Evolutionary conservation across 2,888 invertebrate genomes (phyloP).

Genomic region (Fabriciana adippe): DNA sequence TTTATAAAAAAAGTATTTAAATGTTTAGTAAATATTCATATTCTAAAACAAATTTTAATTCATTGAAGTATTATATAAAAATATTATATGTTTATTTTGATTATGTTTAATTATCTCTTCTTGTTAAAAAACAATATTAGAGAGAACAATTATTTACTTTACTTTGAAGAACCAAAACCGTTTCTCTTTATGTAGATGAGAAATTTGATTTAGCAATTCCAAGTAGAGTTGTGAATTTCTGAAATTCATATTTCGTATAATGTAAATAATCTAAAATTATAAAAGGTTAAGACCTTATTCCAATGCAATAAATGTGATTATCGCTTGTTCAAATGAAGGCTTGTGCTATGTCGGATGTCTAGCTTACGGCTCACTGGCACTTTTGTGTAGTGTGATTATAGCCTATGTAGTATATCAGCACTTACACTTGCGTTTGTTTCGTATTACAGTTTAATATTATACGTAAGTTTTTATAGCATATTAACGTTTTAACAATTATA

Average conservation of each 20-base stretch:
- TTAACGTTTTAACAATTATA: no score
- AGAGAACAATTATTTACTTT: no score
- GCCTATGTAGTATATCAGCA: not conserved
- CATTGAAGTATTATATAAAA: no score
- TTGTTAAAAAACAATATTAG: no score
- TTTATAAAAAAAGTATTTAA: no score
- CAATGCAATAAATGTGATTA: slow-evolving; percentile 4
- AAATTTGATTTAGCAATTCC: slow-evolving; percentile 5
- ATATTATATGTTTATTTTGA: no score
- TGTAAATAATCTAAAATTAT: slow-evolving; percentile 25
- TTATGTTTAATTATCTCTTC: no score
- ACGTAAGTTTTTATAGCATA: no score
- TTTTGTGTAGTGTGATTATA: not conserved
- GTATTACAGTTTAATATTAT: no score
- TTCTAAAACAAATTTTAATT: no score
- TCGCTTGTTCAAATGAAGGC: not conserved
- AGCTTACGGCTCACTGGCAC: not conserved
- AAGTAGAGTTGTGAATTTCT: slow-evolving; percentile 11
- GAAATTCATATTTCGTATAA: slow-evolving; percentile 17
- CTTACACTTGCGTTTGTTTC: no score
- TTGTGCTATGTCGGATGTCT: slow-evolving; percentile 1
- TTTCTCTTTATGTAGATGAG: not conserved
- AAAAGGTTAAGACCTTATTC: not conserved
- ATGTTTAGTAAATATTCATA: no score
- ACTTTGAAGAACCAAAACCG: not conserved